phyloP scores from a whole-genome alignment of 2,888 invertebrate species.

The Cheilosia grossa region DNA sequence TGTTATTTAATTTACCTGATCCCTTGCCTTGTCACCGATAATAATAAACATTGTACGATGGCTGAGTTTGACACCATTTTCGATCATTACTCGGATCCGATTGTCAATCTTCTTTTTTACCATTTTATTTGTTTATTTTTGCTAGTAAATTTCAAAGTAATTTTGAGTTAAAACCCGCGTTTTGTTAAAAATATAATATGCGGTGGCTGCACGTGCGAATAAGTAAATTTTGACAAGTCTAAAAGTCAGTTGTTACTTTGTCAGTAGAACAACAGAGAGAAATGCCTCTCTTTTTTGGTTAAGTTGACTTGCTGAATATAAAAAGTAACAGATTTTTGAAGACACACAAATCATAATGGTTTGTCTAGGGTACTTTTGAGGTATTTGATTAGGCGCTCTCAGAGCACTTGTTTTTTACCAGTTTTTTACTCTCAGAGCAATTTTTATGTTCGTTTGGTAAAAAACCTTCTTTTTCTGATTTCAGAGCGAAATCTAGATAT shows the following conservation, averaged over 20 bases:
- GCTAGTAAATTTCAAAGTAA: not conserved
- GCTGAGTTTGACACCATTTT: constrained; percentile 96
- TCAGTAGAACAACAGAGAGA: constrained; percentile 6
- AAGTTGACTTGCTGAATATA: not conserved
- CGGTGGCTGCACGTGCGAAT: constrained; percentile 38
- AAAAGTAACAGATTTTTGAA: constrained; percentile 5
- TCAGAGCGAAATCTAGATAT: too few relatives aligned
- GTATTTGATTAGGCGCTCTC: too few relatives aligned
- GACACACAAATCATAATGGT: too few relatives aligned
- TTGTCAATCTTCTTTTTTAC: constrained; percentile 98
- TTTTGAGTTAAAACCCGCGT: not conserved
- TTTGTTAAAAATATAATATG: constrained; percentile 3
- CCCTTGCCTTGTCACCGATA: constrained; percentile 97
- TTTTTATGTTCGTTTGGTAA: too few relatives aligned
- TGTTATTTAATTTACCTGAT: constrained; percentile 88
- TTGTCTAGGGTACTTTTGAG: too few relatives aligned
- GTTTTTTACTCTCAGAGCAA: too few relatives aligned
- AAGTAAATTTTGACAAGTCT: constrained; percentile 13
- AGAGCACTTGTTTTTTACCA: too few relatives aligned
- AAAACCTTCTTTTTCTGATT: too few relatives aligned
- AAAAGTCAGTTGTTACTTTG: not conserved
- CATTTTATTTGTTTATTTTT: constrained; percentile 85
- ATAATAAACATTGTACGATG: constrained; percentile 97
- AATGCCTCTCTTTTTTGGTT: not conserved
- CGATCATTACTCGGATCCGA: constrained; percentile 96